phyloP scores from a whole-genome alignment of 2,797 vertebrate species.

The Etheostoma nigrum region DNA sequence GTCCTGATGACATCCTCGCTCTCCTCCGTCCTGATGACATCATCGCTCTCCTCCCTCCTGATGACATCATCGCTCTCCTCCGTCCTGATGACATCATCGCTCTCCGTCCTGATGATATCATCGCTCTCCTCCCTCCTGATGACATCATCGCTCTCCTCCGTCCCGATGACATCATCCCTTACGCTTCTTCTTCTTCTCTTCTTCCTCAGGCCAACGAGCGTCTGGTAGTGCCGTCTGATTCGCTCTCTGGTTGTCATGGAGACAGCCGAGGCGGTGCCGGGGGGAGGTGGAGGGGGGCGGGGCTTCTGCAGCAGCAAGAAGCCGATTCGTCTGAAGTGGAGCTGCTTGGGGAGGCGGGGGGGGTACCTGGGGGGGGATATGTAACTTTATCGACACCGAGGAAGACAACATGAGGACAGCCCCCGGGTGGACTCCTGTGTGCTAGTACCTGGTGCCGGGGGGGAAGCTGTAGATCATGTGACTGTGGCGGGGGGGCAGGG shows the following conservation, averaged over 20 bases:
- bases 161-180: not conserved
- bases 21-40: slow-evolving; percentile 21
- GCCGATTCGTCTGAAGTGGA: slow-evolving; percentile 70
- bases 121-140: too few relatives aligned
- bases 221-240: slow-evolving; percentile 57
- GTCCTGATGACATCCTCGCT: not conserved
- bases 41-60: too few relatives aligned
- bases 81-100: too few relatives aligned
- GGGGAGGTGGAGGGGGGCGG: slow-evolving; percentile 2
- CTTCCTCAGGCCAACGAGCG: slow-evolving; percentile 62
- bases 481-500: slow-evolving; percentile 23
- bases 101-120: slow-evolving; percentile 6
- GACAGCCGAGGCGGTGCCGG: slow-evolving; percentile 3
- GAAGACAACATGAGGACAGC: too few relatives aligned
- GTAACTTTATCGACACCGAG: too few relatives aligned
- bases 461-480: slow-evolving; percentile 69
- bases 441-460: slow-evolving; percentile 40
- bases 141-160: too few relatives aligned
- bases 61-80: too few relatives aligned
- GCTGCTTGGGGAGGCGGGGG: slow-evolving; percentile 67
- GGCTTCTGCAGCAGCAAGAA: slow-evolving; percentile 53
- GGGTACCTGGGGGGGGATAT: slow-evolving; percentile 58
- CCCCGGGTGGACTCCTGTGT: too few relatives aligned
- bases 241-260: slow-evolving; percentile 42
- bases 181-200: not conserved